phyloP scores from a whole-genome alignment of 2,113 vertebrate species.

The Micronycteris hirsuta region DNA sequence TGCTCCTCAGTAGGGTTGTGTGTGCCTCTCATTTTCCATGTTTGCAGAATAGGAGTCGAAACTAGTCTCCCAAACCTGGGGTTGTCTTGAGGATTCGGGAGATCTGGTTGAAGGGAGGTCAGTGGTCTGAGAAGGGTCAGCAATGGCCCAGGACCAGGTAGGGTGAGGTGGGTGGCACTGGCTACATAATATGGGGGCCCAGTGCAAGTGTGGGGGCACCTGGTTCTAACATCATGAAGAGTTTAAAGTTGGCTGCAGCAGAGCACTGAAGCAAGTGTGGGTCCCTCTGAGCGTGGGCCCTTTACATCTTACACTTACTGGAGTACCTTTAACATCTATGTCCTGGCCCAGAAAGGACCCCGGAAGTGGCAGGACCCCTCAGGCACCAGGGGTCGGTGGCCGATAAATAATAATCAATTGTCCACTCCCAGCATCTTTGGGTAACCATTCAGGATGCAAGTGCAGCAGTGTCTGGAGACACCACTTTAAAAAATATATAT shows the following conservation, averaged over 20 bases:
- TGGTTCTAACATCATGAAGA: background rate
- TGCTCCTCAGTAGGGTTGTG: accelerated
- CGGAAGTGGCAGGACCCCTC: background rate
- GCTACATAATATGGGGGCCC: too few relatives aligned
- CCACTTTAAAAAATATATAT: too few relatives aligned
- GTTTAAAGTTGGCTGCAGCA: background rate
- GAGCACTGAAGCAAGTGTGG: accelerated
- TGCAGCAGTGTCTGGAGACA: accelerated
- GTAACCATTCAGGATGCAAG: accelerated
- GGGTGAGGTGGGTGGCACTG: accelerated
- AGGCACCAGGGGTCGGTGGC: background rate
- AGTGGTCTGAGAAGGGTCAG: background rate
- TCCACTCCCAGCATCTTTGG: background rate
- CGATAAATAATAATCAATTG: too few relatives aligned
- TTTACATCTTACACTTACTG: too few relatives aligned
- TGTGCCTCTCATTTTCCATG: accelerated
- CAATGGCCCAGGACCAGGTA: background rate
- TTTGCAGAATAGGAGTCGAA: background rate
- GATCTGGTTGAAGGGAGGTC: background rate
- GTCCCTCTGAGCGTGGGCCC: accelerated
- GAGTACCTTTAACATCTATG: accelerated
- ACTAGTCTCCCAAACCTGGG: background rate
- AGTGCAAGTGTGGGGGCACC: background rate
- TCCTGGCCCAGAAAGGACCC: background rate
- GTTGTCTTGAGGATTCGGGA: background rate